Base-by-base conservation (phyloP, 2,113 vertebrate genomes). In the Aegypius monachus region DNA sequence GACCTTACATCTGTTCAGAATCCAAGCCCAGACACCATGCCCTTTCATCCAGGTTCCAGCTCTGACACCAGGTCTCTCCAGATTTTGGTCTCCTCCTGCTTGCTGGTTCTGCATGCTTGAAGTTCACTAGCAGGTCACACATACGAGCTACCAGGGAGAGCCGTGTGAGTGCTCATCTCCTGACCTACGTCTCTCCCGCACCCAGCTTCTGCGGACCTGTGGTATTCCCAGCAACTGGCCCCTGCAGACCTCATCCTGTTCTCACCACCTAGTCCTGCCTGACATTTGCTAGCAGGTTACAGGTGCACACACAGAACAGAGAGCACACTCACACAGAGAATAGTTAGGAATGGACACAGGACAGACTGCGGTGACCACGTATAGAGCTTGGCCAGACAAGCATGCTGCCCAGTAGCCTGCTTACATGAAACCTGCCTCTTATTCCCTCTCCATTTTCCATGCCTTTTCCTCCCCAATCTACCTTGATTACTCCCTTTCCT, bases 11-110 rank as follows among this genome's bases (percentile, higher is more conserved):
- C 58, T 66, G 32, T 17, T 59, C 59, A 73, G 67, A 80, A 59
- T 18, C 74, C 19, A 53, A 67, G 23, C 20, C 13, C 45, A 53
- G 17, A 23, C 3, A 7, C 11, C 0, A 0, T n/a, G 29, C 11
- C 38, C 10, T 59, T 86, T n/a, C 34, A 59, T 31, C 6, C 56
- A 86, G 15, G 18, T 52, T 86, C 43, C 38, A 91, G 32, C 66
- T 86, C 32, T 1, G 0, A 29, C 4, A 3, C 27, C 2, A 0
- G 27, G 58, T 66, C 13, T 43, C 32, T 58, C 27, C 43, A 43
- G 10, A 38, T 38, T 58, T 72, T 4, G 4, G 17, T 48, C 34
- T 47, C 34, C 36, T 66, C 55, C 56, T 50, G 50, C 42, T 65
- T 65, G 50, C 36, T 85, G 32, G 26, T 27, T 79, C 58, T 43